Percentiles rank a stretch among this genome's conserved stretches.
Conservation (phyloP, 2,797 vertebrate genomes). For the Brachymystax lenok region DNA sequence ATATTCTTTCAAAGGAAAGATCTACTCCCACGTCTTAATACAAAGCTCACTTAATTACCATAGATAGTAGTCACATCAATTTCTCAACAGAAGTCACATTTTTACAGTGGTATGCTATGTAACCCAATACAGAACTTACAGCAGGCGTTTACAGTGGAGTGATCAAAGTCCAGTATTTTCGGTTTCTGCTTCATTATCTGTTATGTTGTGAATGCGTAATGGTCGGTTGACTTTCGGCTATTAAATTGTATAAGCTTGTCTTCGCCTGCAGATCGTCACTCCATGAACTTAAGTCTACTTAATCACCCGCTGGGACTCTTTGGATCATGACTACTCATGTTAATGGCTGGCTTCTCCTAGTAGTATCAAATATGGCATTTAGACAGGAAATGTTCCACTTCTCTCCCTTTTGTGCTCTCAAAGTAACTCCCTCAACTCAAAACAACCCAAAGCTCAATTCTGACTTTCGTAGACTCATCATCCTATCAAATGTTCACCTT, state of each 20-base stretch:
- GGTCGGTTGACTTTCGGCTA: neutral
- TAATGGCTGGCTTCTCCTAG: neutral
- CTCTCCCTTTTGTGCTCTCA: neutral
- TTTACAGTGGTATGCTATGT: neutral
- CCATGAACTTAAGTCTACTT: slow-evolving; percentile 10
- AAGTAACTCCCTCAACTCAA: neutral
- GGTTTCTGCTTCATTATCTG: neutral
- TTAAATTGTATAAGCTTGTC: slow-evolving; percentile 12
- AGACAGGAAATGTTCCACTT: neutral
- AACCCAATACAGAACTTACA: neutral
- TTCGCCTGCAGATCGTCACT: slow-evolving; percentile 6
- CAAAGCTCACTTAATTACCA: slow-evolving; percentile 54
- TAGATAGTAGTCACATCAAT: slow-evolving; percentile 37
- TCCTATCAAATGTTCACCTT: slow-evolving; percentile 30
- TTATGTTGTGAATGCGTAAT: neutral
- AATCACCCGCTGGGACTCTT: neutral
- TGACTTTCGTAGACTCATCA: slow-evolving; percentile 9
- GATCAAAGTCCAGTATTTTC: neutral
- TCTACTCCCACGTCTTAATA: slow-evolving; percentile 38
- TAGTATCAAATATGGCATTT: neutral
- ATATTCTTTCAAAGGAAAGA: slow-evolving; percentile 35
- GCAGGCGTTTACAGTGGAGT: slow-evolving; percentile 8
- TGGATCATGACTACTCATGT: neutral
- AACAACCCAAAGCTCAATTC: neutral
- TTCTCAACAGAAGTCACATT: slow-evolving; percentile 31